Base-by-base conservation (phyloP, 2,888 invertebrate species). In the Balanococcus diminutus region DNA sequence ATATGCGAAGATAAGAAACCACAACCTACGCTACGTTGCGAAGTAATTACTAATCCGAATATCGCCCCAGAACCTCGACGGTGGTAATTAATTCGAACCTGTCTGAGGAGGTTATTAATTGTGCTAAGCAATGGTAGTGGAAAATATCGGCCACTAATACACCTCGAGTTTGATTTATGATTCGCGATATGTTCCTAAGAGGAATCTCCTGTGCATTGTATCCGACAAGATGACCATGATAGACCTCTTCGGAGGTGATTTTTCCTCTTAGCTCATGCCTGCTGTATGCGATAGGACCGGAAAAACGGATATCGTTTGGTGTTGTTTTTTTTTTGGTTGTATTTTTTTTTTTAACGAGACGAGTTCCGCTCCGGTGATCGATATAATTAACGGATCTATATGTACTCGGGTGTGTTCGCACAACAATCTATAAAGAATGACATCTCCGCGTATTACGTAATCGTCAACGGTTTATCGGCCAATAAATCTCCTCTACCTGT, bases 391-490 rank as follows among this genome's bases (percentile, higher is more conserved):
- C 75, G 75, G 75, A 67, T 67, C 75, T 36, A 79, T 79, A 79
- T 79, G 28, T 67, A 67, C 67, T 67, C 22, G 75, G 75, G 75
- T 36, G 75, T 36, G 36, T 36, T 42, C 46, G 36, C 75, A 79
- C 36, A 8, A 56, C 56, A 19, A 32, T 36, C n/a, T 36, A 79
- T 79, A 32, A 32, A 36, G 19, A 79, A 36, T 79, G 75, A 79
- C 75, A 79, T 79, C 75, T 79, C 75, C 75, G 75, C 75, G 75
- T 36, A 79, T 79, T 79, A 79, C 75, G 75, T 79, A 79, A 79
- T 36, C 75, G 9, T 8, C 28, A 67, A 67, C 67, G 67, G 67
- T 67, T 67, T 67, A 67, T 67, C 67, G 67, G 28, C 67, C 67
- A 67, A 67, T 67, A 67, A 67, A 67, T 67, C 28, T 67, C 28